phyloP scores from a whole-genome alignment of 2,113 vertebrate species.

The Pontoporia blainvillei region DNA sequence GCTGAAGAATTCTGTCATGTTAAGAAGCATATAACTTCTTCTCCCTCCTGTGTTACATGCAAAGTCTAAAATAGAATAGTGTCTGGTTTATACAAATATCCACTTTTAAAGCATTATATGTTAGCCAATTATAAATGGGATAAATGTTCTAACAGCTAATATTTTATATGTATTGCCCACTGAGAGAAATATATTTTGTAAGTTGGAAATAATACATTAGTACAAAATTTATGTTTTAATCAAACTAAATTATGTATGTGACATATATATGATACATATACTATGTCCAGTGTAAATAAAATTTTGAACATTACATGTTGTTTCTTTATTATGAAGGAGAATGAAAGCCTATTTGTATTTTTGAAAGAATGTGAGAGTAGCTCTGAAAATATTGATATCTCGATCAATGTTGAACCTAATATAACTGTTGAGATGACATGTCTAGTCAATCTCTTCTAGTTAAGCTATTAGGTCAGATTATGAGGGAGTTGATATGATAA shows the following conservation, averaged over 20 bases:
- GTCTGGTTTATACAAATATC: not conserved
- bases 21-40: not conserved
- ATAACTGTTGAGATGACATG: not conserved
- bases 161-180: not conserved
- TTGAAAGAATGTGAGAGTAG: not conserved
- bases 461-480: not conserved
- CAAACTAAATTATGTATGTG: not conserved
- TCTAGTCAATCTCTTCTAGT: not conserved
- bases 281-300: not conserved
- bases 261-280: not conserved
- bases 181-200: not conserved
- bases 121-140: not conserved
- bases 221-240: not conserved
- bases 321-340: not conserved
- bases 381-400: not conserved
- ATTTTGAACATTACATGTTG: not conserved
- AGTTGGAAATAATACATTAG: not conserved
- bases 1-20: not conserved
- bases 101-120: not conserved
- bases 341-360: not conserved
- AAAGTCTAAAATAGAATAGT: not conserved
- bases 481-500: not conserved
- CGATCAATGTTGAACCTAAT: not conserved
- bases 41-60: not conserved
- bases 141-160: not conserved